Conservation (phyloP, 2,888 invertebrate genomes). For the Epicampocera succincta region DNA sequence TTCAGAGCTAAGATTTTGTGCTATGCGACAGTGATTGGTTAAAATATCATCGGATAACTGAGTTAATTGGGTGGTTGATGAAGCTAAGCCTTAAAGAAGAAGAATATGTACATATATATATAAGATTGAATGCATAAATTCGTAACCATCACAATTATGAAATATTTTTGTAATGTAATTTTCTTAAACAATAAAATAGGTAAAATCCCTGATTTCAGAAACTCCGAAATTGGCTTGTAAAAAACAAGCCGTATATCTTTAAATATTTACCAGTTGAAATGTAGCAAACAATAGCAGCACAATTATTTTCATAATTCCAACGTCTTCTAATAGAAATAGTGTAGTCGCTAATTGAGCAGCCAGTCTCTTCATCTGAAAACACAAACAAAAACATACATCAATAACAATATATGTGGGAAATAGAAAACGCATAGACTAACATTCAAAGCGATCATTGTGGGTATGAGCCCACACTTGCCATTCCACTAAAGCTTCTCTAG, state of each 20-base stretch:
- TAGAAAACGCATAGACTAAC: conserved; percentile 82
- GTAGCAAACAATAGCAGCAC: conserved; percentile 92
- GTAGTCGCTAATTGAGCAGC: conserved; percentile 91
- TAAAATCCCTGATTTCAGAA: too few relatives aligned
- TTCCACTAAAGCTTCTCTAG: conserved; percentile 90
- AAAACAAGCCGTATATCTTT: too few relatives aligned
- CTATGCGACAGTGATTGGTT: conserved; percentile 78
- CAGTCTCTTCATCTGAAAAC: conserved; percentile 91
- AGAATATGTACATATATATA: neutral
- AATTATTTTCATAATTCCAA: conserved; percentile 94
- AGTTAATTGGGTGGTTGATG: conserved; percentile 81
- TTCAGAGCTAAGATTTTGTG: conserved; percentile 81
- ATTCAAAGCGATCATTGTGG: conserved; percentile 93
- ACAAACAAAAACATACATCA: neutral
- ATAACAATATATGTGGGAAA: neutral
- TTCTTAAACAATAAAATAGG: too few relatives aligned
- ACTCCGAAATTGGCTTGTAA: too few relatives aligned
- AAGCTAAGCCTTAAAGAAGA: conserved; percentile 78
- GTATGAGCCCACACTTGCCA: conserved; percentile 97
- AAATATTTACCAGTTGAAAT: conserved; percentile 85
- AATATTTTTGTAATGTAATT: too few relatives aligned
- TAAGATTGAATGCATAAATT: too few relatives aligned
- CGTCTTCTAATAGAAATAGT: conserved; percentile 91
- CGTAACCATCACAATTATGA: too few relatives aligned
- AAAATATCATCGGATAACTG: conserved; percentile 81